These are phyloP conservation scores for Trinorchestia longiramus DNA, from an alignment of 1,140 invertebrate species.

Conservation along the genomic window DNA sequence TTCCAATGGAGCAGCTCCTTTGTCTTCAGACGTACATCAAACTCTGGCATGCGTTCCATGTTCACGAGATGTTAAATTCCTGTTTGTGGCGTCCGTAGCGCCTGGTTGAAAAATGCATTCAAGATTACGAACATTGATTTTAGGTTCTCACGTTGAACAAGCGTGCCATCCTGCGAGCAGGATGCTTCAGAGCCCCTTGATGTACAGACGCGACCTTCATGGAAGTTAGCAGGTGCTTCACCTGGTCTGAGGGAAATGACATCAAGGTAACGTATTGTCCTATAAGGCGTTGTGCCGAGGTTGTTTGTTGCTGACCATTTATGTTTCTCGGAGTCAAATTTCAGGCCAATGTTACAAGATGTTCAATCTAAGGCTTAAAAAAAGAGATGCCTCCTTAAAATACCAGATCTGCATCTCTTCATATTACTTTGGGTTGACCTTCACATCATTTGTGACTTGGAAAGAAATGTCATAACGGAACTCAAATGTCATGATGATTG, in stretches of 20 bases:
- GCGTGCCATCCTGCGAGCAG: background rate
- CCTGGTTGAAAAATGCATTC: background rate
- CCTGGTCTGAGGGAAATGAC: background rate
- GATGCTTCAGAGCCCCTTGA: background rate
- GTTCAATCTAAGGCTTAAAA: background rate
- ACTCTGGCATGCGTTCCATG: too few relatives aligned
- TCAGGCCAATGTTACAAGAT: background rate
- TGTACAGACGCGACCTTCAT: background rate
- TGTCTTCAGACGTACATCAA: background rate
- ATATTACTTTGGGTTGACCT: background rate
- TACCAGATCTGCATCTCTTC: background rate
- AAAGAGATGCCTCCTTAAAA: background rate
- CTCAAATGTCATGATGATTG: background rate
- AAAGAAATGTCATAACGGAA: background rate
- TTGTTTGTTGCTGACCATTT: background rate
- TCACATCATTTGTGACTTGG: background rate
- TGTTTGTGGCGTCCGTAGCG: background rate
- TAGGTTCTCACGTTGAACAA: background rate
- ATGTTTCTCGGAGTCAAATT: background rate
- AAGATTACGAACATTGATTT: background rate
- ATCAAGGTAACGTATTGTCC: background rate
- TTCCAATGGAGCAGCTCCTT: background rate
- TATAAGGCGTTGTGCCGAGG: background rate
- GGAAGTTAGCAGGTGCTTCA: background rate
- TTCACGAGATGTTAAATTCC: background rate